A percentile compares a stretch with the other conserved stretches of the same genome.
Evolutionary conservation across 2,888 invertebrate species (phyloP).

Genomic region (Eilema sororculum): DNA sequence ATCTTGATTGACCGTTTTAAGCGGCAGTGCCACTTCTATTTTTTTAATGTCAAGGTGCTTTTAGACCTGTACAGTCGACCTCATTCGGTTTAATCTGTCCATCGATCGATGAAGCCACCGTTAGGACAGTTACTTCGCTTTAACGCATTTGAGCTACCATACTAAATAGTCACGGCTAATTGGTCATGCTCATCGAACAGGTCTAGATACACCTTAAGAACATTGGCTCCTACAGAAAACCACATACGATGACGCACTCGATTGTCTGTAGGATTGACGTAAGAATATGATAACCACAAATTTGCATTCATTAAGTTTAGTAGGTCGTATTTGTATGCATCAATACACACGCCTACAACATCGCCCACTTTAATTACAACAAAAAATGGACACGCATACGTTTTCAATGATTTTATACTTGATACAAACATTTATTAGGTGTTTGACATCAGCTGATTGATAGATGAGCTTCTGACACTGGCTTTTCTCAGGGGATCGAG

Average conservation of each 20-base stretch:
- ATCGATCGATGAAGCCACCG: not conserved
- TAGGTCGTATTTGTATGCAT: constrained; percentile 43
- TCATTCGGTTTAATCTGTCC: not conserved
- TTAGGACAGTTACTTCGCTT: not conserved
- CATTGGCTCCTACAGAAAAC: not conserved
- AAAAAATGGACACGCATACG: constrained; percentile 26
- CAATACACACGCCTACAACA: constrained; percentile 29
- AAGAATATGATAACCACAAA: constrained; percentile 39
- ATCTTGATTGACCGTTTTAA: too few relatives aligned
- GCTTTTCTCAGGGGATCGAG: not conserved
- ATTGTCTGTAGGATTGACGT: too few relatives aligned
- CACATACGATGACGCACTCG: constrained; percentile 27
- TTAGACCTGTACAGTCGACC: not conserved
- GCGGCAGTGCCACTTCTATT: too few relatives aligned
- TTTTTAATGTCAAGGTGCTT: too few relatives aligned
- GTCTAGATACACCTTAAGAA: not conserved
- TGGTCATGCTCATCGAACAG: not conserved
- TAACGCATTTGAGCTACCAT: not conserved
- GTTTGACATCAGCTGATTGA: not conserved
- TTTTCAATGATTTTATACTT: constrained; percentile 22
- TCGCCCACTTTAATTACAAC: constrained; percentile 21
- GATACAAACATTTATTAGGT: not conserved
- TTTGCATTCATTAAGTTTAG: constrained; percentile 52
- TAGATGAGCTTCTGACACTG: not conserved
- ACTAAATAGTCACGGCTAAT: too few relatives aligned